Base-by-base conservation (phyloP, 2,113 vertebrate species). In the Manacus vitellinus region DNA sequence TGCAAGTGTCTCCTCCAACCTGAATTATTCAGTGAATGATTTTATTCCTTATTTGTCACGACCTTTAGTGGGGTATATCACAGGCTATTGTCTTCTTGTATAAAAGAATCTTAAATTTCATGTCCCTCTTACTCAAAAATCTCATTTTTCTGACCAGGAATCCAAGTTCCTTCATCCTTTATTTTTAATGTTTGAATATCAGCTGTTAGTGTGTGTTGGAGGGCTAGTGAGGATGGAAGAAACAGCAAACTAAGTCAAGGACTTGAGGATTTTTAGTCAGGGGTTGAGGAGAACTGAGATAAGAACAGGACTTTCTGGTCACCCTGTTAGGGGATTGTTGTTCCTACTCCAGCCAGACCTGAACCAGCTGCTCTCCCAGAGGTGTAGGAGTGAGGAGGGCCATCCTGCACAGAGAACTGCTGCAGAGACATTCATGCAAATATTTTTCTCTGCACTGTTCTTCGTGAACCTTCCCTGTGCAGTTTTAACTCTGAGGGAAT, bases 361-460 rank as follows among this genome's bases (percentile, higher is more conserved):
- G 67, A 55, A 39, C 47, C 33, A 22, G 59, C 51, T 4, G 0
- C 20, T 82, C 24, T 82, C 28, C n/a, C 19, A 8, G 3, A 28
- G 37, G 10, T 63, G 49, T 20, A 31, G 2, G 37, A 49, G 41
- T n/a, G 31, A 71, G 44, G 14, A 87, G 33, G 23, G 9, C 16
- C 27, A 49, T n/a, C 5, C 55, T 62, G 31, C 30, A 12, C 33
- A 27, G 68, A 46, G 52, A 76, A 12, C 12, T 55, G 39, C 52
- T 88, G 24, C 63, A 37, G 56, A 74, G 14, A 44, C 62, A 47
- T n/a, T 46, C 4, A 8, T 85, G 67, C 44, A 93, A 44, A 41
- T 41, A 2, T 17, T 85, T 71, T 46, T 16, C 37, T 77, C 41
- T 30, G 0, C 0, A 0, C 20, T 80, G 22, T 24, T 85, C 67